Percentiles rank a stretch among this genome's conserved stretches.
Conservation (phyloP, 2,797 vertebrate species). For the Gouania willdenowi region DNA sequence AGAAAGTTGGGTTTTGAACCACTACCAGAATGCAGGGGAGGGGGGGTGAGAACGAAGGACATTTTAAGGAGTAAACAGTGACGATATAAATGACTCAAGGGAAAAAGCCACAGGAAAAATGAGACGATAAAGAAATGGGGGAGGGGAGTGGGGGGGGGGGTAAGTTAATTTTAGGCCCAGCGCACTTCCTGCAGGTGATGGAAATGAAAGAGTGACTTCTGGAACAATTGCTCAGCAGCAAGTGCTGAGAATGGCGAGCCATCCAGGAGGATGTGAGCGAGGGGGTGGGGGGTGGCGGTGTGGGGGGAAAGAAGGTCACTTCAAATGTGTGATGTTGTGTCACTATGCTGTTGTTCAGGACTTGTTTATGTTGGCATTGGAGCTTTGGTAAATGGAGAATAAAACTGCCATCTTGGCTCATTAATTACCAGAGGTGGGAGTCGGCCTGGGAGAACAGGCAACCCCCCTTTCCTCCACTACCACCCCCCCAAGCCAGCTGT, state of each 20-base stretch:
- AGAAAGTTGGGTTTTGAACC: constrained; percentile 20
- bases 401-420: constrained; percentile 29
- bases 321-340: constrained; percentile 18
- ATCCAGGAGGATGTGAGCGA: constrained; percentile 36
- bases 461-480: constrained; percentile 32
- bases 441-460: constrained; percentile 23
- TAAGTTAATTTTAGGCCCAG: constrained; percentile 72
- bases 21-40: neutral
- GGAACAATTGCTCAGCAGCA: constrained; percentile 69
- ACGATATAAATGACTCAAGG: constrained; percentile 58
- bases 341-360: constrained; percentile 3
- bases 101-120: constrained; percentile 69
- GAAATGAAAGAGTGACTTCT: constrained; percentile 67
- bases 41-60: constrained; percentile 42
- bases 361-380: constrained; percentile 23
- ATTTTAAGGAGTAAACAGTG: constrained; percentile 59
- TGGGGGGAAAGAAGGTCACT: constrained; percentile 31
- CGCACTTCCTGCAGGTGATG: constrained; percentile 79
- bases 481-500: too few relatives aligned
- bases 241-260: constrained; percentile 41
- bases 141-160: constrained; percentile 55
- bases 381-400: constrained; percentile 22
- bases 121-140: constrained; percentile 62
- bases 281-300: neutral
- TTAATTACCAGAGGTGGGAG: constrained; percentile 27